These are phyloP conservation scores for Dendrolimus pini DNA, from an alignment of 2,888 invertebrate species.

Conservation along the genomic window DNA sequence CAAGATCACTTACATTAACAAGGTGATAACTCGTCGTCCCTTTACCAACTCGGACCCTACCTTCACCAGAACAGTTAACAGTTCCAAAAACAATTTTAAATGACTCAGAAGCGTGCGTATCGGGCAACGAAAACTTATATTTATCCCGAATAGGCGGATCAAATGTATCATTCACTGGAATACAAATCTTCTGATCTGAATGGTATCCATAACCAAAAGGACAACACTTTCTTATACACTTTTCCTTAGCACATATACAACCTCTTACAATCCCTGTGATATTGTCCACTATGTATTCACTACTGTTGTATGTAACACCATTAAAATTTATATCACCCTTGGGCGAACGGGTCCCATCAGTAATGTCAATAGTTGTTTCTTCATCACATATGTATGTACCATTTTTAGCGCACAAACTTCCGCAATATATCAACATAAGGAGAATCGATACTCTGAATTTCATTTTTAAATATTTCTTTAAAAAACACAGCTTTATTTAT, in stretches of 20 bases:
- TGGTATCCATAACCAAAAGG: conserved; percentile 33
- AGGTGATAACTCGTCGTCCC: conserved; percentile 21
- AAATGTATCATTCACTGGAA: conserved; percentile 22
- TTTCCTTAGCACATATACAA: conserved; percentile 34
- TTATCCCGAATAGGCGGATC: conserved; percentile 36
- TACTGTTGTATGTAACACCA: conserved; percentile 25
- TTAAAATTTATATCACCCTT: conserved; percentile 24
- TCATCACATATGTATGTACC: conserved; percentile 20
- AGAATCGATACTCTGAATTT: conserved; percentile 7
- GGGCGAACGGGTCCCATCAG: conserved; percentile 22
- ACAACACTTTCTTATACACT: conserved; percentile 48
- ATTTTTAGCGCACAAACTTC: conserved; percentile 4
- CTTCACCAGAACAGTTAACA: conserved; percentile 20
- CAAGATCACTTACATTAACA: conserved; percentile 30
- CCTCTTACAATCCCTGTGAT: conserved; percentile 23
- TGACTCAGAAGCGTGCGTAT: conserved; percentile 17
- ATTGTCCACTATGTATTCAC: conserved; percentile 33
- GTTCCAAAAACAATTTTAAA: conserved; percentile 38
- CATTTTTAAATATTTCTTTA: not conserved
- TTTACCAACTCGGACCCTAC: conserved; percentile 21
- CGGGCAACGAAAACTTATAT: conserved; percentile 14
- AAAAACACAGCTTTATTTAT: no score
- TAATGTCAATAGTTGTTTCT: conserved; percentile 29
- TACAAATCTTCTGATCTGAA: conserved; percentile 23
- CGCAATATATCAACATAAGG: conserved; percentile 13